Evolutionary conservation across 2,888 invertebrate genomes (phyloP), one percentile per base, ranked within the genome.

Genomic region (Pristionchus entomophagus): DNA sequence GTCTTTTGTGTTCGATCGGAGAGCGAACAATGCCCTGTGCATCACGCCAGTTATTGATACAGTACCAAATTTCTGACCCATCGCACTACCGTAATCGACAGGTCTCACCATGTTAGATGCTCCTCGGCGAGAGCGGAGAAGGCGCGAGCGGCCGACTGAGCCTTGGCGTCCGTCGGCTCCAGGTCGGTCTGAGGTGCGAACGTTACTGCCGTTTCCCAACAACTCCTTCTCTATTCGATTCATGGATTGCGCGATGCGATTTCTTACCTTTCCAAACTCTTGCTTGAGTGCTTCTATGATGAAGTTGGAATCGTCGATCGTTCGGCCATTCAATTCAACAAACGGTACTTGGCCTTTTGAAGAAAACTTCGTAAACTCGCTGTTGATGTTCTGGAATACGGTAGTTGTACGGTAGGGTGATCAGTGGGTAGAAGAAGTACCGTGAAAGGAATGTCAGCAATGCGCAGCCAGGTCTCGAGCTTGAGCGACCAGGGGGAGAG

Each of bases 241-340:
- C 45, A 14, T 45, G 45, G 8, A 45, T 45, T 14, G 45, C 45
- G 45, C 14, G 45, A 45, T 8, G 56, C 22, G 14, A 6, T 12
- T 77, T 41, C 77, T 41, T 22, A 77, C 38, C 45, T 51, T 51
- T 32, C 38, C 38, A 32, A 83, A 83, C 8, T 83, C 82, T n/a
- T 83, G 4, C 41, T 56, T 83, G 22, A 92, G 87, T 65, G 89
- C 78, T 2, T 89, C 90, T 35, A 98, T 96, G 93, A 97, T 97
- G 92, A 97, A 96, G 89, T 96, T 95, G 93, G 97, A 97, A 94
- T 98, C 98, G 81, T 97, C 96, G 90, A 97, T 96, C 95, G 98
- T 97, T 94, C 97, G 97, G 73, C 97, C 98, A 94, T 98, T 98
- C 88, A 98, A 94, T 94, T 98, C 97, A 91, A 98, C 95, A 95